Conservation (phyloP, 1,140 invertebrate species). For the Brachionus asplanchnoidis region DNA sequence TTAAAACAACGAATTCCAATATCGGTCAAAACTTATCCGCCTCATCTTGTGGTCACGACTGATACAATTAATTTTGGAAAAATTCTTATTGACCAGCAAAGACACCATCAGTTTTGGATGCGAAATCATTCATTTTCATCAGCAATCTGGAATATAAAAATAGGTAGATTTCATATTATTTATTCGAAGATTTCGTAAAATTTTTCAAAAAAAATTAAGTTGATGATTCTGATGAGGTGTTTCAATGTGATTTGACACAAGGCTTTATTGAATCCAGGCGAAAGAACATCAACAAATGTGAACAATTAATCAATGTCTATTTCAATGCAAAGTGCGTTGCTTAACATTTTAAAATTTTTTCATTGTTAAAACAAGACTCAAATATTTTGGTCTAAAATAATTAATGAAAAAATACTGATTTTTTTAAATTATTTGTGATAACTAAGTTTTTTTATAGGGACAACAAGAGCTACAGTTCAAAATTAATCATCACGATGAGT, state of each 20-base stretch:
- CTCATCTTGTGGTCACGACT: background rate
- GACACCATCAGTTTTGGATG: background rate
- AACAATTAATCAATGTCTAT: constrained; percentile 25
- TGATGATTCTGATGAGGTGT: background rate
- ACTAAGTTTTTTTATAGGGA: background rate
- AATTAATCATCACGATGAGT: background rate
- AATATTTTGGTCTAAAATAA: background rate
- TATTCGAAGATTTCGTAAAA: background rate
- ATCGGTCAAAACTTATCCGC: background rate
- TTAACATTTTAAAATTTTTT: background rate
- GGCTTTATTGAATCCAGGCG: background rate
- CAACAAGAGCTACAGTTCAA: background rate
- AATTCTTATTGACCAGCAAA: background rate
- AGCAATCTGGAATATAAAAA: background rate
- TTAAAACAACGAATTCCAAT: background rate
- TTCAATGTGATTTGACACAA: background rate
- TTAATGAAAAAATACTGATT: background rate
- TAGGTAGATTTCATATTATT: background rate
- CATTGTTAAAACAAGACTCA: background rate
- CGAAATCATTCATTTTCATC: constrained; percentile 27
- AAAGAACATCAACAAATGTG: background rate
- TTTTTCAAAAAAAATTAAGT: background rate
- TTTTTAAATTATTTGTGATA: too few species aligned
- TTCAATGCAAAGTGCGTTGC: background rate
- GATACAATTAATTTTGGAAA: background rate